phyloP scores from a whole-genome alignment of 2,888 invertebrate species.

The Orchesella flavescens region DNA sequence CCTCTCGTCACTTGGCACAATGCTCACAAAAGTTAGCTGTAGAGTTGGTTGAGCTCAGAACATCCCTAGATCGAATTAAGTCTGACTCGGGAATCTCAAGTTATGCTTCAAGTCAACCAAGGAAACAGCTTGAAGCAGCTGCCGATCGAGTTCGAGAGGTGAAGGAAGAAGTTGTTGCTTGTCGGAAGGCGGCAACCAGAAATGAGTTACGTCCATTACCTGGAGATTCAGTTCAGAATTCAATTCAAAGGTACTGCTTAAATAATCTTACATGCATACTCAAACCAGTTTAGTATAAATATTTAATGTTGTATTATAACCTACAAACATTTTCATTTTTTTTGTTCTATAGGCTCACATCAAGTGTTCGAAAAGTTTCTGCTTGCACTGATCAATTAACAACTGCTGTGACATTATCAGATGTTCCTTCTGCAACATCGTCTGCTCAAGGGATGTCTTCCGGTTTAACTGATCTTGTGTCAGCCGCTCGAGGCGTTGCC shows the following conservation, averaged over 20 bases:
- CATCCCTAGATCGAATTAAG: slow-evolving; percentile 79
- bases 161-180: slow-evolving; percentile 87
- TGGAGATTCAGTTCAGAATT: slow-evolving; percentile 81
- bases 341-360: slow-evolving; percentile 78
- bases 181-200: slow-evolving; percentile 83
- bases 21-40: slow-evolving; percentile 81
- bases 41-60: slow-evolving; percentile 80
- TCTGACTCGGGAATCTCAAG: slow-evolving; percentile 81
- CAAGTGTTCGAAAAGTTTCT: slow-evolving; percentile 83
- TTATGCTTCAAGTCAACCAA: slow-evolving; percentile 73
- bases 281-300: too few species aligned
- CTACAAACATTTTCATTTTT: neutral
- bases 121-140: slow-evolving; percentile 87
- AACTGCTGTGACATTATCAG: slow-evolving; percentile 84
- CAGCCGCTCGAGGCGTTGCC: slow-evolving; percentile 85
- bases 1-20: slow-evolving; percentile 75
- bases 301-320: too few species aligned
- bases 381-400: slow-evolving; percentile 89
- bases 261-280: too few species aligned
- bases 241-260: slow-evolving; percentile 67
- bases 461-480: slow-evolving; percentile 80
- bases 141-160: slow-evolving; percentile 86
- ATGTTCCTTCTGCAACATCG: slow-evolving; percentile 64
- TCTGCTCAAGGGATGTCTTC: slow-evolving; percentile 71
- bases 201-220: slow-evolving; percentile 87